A percentile compares a stretch with the other conserved stretches of the same genome.
Evolutionary conservation across 1,140 invertebrate species (phyloP).

Genomic region (Magallana ariakensis): DNA sequence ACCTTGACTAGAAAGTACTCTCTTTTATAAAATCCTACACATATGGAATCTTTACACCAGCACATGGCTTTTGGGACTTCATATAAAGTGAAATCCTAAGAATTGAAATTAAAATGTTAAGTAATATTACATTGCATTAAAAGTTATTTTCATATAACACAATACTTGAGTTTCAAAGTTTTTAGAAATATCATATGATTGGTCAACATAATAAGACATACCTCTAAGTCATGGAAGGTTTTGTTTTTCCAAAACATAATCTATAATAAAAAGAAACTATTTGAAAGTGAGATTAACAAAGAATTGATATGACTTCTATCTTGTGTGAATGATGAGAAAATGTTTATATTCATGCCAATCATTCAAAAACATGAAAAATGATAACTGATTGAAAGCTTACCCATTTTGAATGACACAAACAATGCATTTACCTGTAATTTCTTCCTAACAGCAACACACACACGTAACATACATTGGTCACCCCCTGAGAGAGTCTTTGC

Average conservation of each 20-base stretch:
- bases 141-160: no score
- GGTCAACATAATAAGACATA: constrained; percentile 51
- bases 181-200: no score
- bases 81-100: constrained; percentile 86
- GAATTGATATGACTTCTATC: no score
- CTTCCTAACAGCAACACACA: constrained; percentile 93
- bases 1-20: constrained; percentile 90
- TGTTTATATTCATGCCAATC: no score
- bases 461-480: constrained; percentile 86
- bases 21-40: constrained; percentile 88
- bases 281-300: no score
- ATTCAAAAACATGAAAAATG: not conserved
- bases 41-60: constrained; percentile 92
- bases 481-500: constrained; percentile 85
- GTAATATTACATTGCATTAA: no score
- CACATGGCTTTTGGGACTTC: constrained; percentile 91
- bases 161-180: no score
- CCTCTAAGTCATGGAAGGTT: constrained; percentile 86
- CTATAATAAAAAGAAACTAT: constrained; percentile 79
- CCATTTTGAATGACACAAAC: not conserved
- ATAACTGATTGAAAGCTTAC: not conserved
- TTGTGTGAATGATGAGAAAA: no score
- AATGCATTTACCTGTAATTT: constrained; percentile 82
- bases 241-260: constrained; percentile 94
- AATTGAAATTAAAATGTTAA: constrained; percentile 34